phyloP scores from a whole-genome alignment of 2,797 vertebrate genomes.

The Ceryle rudis region DNA sequence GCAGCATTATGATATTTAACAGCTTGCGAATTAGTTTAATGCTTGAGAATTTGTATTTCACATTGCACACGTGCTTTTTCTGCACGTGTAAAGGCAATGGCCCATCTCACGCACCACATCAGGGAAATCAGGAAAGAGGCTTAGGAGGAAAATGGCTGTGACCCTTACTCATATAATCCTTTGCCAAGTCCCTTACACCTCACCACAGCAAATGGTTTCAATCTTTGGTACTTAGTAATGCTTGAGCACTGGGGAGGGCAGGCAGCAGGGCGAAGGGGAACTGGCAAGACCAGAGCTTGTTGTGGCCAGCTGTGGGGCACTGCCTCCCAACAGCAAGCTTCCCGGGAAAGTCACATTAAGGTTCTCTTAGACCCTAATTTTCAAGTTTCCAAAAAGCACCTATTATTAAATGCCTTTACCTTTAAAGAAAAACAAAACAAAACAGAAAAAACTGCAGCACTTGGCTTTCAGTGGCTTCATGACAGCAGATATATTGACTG shows the following conservation, averaged over 20 bases:
- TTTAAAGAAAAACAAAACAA: rapidly evolving
- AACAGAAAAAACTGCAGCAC: rapidly evolving
- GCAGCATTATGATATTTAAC: background rate
- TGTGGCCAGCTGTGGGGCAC: too few relatives aligned
- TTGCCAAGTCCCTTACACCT: background rate
- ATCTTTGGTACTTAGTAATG: too few relatives aligned
- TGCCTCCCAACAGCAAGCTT: background rate
- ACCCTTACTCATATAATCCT: background rate
- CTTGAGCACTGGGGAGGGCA: background rate
- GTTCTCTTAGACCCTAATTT: background rate
- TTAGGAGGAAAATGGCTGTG: background rate
- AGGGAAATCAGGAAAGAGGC: background rate
- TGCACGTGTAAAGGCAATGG: background rate
- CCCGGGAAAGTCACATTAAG: background rate
- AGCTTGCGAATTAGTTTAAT: background rate
- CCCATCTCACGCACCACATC: background rate
- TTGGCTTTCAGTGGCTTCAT: background rate
- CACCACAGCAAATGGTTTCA: rapidly evolving
- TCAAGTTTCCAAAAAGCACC: background rate
- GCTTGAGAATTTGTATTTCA: background rate
- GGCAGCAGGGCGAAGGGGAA: rapidly evolving
- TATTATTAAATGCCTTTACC: background rate
- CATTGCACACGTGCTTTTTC: background rate
- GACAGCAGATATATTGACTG: background rate
- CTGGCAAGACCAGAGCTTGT: rapidly evolving